A percentile compares a stretch with the other conserved stretches of the same genome.
These are phyloP conservation scores for Nomada fabriciana DNA, from an alignment of 2,888 invertebrate genomes.

Conservation along the genomic window DNA sequence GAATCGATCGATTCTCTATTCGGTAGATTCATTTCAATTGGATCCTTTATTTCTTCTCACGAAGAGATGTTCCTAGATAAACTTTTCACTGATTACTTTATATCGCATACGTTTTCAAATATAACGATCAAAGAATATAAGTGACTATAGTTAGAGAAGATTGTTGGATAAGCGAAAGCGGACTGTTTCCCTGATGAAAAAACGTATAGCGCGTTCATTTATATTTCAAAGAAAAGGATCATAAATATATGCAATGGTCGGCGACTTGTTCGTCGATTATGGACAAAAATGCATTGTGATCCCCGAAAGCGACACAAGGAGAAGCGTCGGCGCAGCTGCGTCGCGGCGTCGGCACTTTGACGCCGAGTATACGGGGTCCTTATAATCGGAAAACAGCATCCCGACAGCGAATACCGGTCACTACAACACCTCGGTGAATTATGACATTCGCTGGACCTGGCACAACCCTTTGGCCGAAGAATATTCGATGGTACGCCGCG, in stretches of 20 bases:
- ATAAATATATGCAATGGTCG: background rate
- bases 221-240: background rate
- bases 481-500: constrained; percentile 30
- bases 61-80: too few species aligned
- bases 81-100: too few species aligned
- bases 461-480: constrained; percentile 55
- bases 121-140: too few species aligned
- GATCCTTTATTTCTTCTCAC: too few species aligned
- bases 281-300: background rate
- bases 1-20: too few species aligned
- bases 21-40: too few species aligned
- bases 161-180: too few species aligned
- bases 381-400: constrained; percentile 40
- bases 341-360: constrained; percentile 37
- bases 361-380: constrained; percentile 24
- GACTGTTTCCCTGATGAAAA: background rate
- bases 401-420: constrained; percentile 49
- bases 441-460: constrained; percentile 44
- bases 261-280: background rate
- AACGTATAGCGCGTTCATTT: too few species aligned
- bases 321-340: constrained; percentile 43
- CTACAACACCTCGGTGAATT: constrained; percentile 53
- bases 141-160: too few species aligned
- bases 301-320: constrained; percentile 6
- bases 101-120: too few species aligned